Evolutionary conservation across 1,140 invertebrate species (phyloP).

Genomic region (Drosophila varians): DNA sequence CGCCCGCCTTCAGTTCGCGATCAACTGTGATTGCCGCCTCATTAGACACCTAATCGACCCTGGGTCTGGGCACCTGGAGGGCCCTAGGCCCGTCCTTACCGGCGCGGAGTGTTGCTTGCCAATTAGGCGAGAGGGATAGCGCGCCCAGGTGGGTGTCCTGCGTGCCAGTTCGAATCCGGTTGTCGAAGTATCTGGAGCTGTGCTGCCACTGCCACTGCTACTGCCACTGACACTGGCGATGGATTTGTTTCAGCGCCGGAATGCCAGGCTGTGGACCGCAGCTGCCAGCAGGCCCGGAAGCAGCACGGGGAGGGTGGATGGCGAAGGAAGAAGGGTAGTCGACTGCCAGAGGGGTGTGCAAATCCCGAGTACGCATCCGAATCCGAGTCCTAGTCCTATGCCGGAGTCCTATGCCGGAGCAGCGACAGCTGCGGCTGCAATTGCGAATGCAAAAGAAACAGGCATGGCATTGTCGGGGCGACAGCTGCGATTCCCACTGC

Average conservation of each 20-base stretch:
- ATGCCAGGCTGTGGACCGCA: neutral
- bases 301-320: neutral
- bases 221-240: conserved; percentile 34
- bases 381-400: no score
- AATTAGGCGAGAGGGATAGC: conserved; percentile 32
- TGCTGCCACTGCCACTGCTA: no score
- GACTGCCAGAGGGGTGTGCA: no score
- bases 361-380: no score
- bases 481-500: neutral
- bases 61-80: no score
- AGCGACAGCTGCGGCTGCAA: conserved; percentile 19
- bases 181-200: conserved; percentile 13
- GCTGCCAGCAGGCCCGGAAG: neutral
- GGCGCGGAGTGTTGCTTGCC: conserved; percentile 45
- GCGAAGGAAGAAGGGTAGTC: no score
- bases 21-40: conserved; percentile 56
- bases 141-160: neutral
- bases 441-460: conserved; percentile 17
- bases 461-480: neutral
- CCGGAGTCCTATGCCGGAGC: no score
- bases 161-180: neutral
- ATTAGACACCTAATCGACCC: conserved; percentile 69
- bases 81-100: neutral
- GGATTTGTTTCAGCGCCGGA: conserved; percentile 24
- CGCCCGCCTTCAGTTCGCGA: neutral